Conservation (phyloP, 2,113 vertebrate species). For the Albula glossodonta region DNA sequence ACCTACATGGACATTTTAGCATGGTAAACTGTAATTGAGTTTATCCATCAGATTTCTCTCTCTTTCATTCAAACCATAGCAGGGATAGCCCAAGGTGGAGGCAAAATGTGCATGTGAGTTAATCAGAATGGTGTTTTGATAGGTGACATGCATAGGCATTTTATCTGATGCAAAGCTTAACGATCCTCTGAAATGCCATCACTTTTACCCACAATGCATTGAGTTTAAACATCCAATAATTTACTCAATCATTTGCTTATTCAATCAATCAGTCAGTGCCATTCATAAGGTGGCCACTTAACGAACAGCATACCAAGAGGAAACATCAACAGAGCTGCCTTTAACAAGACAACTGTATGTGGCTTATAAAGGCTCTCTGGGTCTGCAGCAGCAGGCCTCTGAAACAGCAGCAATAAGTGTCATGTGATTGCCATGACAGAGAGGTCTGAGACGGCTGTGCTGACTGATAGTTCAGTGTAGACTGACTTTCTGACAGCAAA, state of each 20-base stretch:
- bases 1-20: neutral
- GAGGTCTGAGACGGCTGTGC: no score
- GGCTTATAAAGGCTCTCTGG: no score
- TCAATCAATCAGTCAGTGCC: neutral
- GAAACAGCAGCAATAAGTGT: neutral
- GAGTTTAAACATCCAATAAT: neutral
- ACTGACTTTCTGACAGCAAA: neutral
- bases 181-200: neutral
- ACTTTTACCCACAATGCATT: neutral
- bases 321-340: neutral
- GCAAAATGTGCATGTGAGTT: neutral
- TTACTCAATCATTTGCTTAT: neutral
- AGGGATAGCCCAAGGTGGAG: no score
- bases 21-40: neutral
- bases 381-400: neutral
- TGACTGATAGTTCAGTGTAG: neutral
- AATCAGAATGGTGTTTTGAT: neutral
- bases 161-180: neutral
- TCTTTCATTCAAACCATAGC: no score
- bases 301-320: neutral
- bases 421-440: neutral
- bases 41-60: no score
- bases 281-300: neutral
- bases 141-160: neutral
- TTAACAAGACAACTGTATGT: neutral